Evolutionary conservation across 2,888 invertebrate species (phyloP).

Genomic region (Macrophya annulata): DNA sequence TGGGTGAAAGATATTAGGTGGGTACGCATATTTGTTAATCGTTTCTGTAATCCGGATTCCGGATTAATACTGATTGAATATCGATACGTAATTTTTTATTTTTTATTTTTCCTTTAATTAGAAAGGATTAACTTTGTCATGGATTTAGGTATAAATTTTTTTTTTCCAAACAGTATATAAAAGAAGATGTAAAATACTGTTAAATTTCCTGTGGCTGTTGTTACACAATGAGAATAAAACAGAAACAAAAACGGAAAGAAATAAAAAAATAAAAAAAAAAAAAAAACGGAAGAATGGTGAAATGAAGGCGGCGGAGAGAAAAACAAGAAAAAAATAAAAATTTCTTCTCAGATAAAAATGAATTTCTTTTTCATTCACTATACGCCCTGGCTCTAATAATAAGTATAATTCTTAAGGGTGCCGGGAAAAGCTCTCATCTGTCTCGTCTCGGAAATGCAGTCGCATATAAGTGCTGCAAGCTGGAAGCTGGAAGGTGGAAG

Average conservation of each 20-base stretch:
- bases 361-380: slow-evolving; percentile 2
- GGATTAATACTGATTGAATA: slow-evolving; percentile 18
- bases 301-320: too few relatives aligned
- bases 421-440: slow-evolving; percentile 33
- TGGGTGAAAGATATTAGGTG: neutral
- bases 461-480: neutral
- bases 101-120: too few relatives aligned
- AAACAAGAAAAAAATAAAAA: neutral
- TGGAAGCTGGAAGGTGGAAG: neutral
- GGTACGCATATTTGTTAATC: slow-evolving; percentile 22
- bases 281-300: too few relatives aligned
- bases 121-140: too few relatives aligned
- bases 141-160: too few relatives aligned
- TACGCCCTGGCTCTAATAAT: neutral
- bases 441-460: slow-evolving; percentile 47
- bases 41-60: slow-evolving; percentile 42
- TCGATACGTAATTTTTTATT: neutral
- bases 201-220: neutral
- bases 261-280: too few relatives aligned
- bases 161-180: too few relatives aligned
- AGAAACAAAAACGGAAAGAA: too few relatives aligned
- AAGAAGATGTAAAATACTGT: neutral
- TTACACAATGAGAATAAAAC: neutral
- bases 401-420: slow-evolving; percentile 28
- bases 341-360: neutral